A percentile compares a stretch with the other conserved stretches of the same genome.
Conservation (phyloP, 92 coral and sea anemone species). For the Palythoa caribaeorum region DNA sequence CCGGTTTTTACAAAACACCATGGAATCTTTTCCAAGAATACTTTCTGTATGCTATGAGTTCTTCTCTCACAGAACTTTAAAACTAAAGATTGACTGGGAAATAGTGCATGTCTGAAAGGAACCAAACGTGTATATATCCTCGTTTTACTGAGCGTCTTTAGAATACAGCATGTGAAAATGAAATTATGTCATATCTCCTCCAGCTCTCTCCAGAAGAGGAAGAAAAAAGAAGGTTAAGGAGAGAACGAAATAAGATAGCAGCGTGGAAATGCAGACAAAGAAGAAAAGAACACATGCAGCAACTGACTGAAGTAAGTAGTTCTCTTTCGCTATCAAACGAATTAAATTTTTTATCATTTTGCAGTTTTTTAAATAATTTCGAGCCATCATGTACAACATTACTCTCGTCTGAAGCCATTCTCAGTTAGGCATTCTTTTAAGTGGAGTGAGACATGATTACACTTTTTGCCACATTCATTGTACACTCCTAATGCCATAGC, state of each 20-base stretch:
- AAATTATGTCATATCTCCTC: not conserved
- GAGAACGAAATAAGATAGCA: constrained; percentile 96
- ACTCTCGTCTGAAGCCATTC: not conserved
- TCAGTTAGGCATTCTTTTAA: not conserved
- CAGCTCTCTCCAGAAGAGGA: constrained; percentile 92
- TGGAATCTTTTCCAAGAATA: too few relatives aligned
- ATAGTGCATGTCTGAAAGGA: too few relatives aligned
- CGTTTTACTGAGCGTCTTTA: not conserved
- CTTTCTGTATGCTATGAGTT: too few relatives aligned
- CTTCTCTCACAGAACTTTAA: not conserved
- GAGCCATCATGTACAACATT: not conserved
- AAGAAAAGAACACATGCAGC: constrained; percentile 91
- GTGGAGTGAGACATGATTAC: not conserved
- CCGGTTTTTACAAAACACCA: too few relatives aligned
- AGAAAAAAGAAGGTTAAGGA: constrained; percentile 85
- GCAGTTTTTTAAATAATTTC: not conserved
- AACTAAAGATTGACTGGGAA: too few relatives aligned
- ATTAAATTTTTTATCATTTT: not conserved
- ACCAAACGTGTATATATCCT: not conserved
- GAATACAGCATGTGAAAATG: not conserved
- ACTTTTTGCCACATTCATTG: not conserved
- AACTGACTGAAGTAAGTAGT: constrained; percentile 79
- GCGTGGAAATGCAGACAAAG: constrained; percentile 97
- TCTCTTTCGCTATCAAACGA: not conserved
- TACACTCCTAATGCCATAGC: too few relatives aligned